Percentiles rank a stretch among this genome's conserved stretches.
These are phyloP conservation scores for Trissolcus basalis DNA, from an alignment of 1,140 invertebrate genomes.

Conservation along the genomic window DNA sequence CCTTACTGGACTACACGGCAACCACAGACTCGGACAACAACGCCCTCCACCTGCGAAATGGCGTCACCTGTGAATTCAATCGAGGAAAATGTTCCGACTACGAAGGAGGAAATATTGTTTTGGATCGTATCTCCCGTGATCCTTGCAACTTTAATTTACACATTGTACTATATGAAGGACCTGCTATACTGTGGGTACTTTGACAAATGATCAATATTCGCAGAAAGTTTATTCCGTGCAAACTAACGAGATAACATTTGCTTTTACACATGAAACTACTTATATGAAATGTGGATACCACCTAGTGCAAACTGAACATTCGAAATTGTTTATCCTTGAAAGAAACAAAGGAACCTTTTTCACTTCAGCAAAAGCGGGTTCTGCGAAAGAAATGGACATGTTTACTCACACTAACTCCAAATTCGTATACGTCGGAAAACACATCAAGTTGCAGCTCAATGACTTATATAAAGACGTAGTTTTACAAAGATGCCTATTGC, in stretches of 20 bases:
- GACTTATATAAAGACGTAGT: conserved; percentile 5
- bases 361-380: background rate
- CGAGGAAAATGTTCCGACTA: conserved; percentile 23
- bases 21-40: conserved; percentile 12
- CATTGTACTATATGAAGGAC: background rate
- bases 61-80: conserved; percentile 10
- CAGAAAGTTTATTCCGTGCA: background rate
- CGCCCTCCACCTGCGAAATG: conserved; percentile 15
- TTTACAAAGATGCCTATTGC: conserved; percentile 1
- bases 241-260: conserved; percentile 6
- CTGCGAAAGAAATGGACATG: background rate
- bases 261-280: background rate
- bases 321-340: background rate
- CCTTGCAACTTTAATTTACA: conserved; percentile 2
- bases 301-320: background rate
- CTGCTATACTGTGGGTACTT: background rate
- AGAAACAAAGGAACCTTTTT: background rate
- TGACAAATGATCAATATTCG: background rate
- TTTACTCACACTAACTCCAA: conserved; percentile 5
- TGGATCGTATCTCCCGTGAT: conserved; percentile 8
- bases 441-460: background rate
- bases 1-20: conserved; percentile 13
- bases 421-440: conserved; percentile 1
- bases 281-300: background rate
- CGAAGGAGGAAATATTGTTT: conserved; percentile 31